Evolutionary conservation across 23 tunicate species (phyloP), one percentile per base, ranked within the genome.

Genomic region (Pegea sp.): DNA sequence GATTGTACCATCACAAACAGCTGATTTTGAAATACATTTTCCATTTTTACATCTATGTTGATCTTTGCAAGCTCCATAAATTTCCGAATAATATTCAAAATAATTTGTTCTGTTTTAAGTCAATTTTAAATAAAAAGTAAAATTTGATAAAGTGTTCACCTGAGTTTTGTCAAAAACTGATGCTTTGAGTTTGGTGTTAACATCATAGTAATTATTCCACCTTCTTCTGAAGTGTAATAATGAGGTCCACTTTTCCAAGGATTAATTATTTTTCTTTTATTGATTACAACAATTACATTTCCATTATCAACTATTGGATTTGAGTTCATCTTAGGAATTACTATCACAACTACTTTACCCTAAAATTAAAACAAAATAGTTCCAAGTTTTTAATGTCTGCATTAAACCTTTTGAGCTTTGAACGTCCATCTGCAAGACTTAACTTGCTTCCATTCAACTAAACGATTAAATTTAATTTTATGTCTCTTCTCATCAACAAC

Each of bases 1-100:
- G 22, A 79, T 46, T 6, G 53, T 53, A n/a, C 95, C 95, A 57
- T 84, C 75, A 62, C 95, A 84, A 32, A 84, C 71, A 53, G 64
- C 70, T 26, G 57, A 61, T 8, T 65, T 67, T 18, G 95, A 74
- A 0, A 84, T 76, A 31, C 95, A 84, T 23, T 34, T 62, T 24
- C 84, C 84, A 49, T 74, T 59, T 3, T 57, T 70, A 58, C 95
- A 84, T 38, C 54, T 62, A 31, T 84, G 95, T 20, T 56, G 75
- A 11, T 63, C 60, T 8, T 33, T 59, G 33, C 95, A 84, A 19
- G 32, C 26, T 24, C 70, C 74, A 3, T 42, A 52, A 24, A 33
- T 71, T 49, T 84, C 95, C 3, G 48, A n/a, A n/a, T n/a, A n/a
- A n/a, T n/a, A n/a, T n/a, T n/a, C n/a, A n/a, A n/a, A n/a, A n/a